phyloP scores from a whole-genome alignment of 2,888 invertebrate species.

The Carcina quercana region DNA sequence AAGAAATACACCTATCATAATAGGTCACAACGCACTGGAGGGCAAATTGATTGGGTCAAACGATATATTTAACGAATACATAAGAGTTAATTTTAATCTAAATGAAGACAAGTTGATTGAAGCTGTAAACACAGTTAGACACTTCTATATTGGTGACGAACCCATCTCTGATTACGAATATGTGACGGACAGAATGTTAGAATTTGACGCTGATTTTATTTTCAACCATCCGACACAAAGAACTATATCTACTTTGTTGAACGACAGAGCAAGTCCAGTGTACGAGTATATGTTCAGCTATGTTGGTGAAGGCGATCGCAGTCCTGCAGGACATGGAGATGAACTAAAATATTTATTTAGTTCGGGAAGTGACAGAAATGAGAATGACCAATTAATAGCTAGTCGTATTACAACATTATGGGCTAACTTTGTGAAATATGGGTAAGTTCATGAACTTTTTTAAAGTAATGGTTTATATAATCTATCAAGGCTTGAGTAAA shows the following conservation, averaged over 20 bases:
- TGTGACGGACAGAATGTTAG: constrained; percentile 31
- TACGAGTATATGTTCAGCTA: constrained; percentile 55
- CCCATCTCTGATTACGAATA: constrained; percentile 29
- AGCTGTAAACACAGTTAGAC: constrained; percentile 37
- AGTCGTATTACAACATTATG: constrained; percentile 49
- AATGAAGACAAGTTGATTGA: constrained; percentile 31
- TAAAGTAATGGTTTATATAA: no score
- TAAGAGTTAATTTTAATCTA: constrained; percentile 45
- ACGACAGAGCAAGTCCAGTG: constrained; percentile 44
- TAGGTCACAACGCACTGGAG: constrained; percentile 53
- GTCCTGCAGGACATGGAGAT: constrained; percentile 39
- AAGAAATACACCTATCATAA: constrained; percentile 46
- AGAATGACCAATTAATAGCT: constrained; percentile 15
- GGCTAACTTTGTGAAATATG: constrained; percentile 59
- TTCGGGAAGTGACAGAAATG: constrained; percentile 18
- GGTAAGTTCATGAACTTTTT: no score
- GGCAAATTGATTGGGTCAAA: constrained; percentile 20
- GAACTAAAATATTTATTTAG: constrained; percentile 54
- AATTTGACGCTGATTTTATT: constrained; percentile 53
- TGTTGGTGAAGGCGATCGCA: constrained; percentile 26
- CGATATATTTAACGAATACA: constrained; percentile 45
- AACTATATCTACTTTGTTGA: constrained; percentile 37
- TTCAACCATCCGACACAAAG: constrained; percentile 51
- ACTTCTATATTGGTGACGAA: constrained; percentile 59
- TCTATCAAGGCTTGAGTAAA: no score